phyloP scores from a whole-genome alignment of 2,113 vertebrate species.

The Sapajus apella region DNA sequence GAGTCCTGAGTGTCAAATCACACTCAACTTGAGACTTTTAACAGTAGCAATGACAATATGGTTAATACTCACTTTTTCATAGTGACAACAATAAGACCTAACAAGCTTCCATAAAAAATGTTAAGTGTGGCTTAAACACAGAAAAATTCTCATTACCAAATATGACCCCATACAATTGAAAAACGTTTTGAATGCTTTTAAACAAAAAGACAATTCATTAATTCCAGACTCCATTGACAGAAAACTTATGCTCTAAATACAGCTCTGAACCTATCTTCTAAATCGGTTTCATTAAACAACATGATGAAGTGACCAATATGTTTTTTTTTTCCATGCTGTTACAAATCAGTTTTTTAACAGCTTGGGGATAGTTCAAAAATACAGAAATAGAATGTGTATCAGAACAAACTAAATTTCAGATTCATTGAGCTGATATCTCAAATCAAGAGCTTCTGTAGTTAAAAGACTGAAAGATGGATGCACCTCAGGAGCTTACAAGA shows the following conservation, averaged over 20 bases:
- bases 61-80: neutral
- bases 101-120: neutral
- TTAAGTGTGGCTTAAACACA: neutral
- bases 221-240: neutral
- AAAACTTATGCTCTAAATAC: constrained; percentile 7
- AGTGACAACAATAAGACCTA: neutral
- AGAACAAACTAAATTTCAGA: constrained; percentile 33
- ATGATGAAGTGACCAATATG: neutral
- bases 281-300: constrained; percentile 11
- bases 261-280: neutral
- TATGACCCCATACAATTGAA: neutral
- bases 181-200: neutral
- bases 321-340: constrained; percentile 10
- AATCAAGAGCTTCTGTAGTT: neutral
- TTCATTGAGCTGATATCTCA: neutral
- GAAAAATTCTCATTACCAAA: constrained; percentile 11
- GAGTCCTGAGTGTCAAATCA: neutral
- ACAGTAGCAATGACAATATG: neutral
- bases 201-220: neutral
- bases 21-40: neutral
- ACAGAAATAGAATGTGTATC: neutral
- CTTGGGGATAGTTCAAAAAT: constrained; percentile 33
- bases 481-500: neutral
- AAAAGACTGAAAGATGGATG: neutral
- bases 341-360: neutral